Base-by-base conservation (phyloP, 2,113 vertebrate genomes). In the Ceyx cyanopectus region DNA sequence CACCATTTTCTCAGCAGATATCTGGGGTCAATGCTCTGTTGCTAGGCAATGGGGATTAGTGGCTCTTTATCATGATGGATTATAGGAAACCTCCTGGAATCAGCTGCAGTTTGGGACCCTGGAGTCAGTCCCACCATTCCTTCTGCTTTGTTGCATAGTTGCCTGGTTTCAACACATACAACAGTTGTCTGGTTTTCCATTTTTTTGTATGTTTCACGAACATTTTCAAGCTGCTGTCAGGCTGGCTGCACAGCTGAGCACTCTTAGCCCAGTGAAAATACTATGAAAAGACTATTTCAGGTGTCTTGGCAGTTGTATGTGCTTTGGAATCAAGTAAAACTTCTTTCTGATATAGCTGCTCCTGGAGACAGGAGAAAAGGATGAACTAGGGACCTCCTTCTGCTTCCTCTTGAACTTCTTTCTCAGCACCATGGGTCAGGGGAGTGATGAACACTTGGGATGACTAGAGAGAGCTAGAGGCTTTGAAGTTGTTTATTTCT, bases 31-130 rank as follows among this genome's bases (percentile, higher is more conserved):
- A 48, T 76, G 76, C 30, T 92, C 63, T 60, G 79, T 82, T 92
- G 67, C 53, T 80, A 90, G 68, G 63, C 63, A 90, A n/a, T 88
- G 24, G n/a, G 45, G 17, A 93, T 90, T 77, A 92, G 43, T 29
- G 48, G 27, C 1, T 79, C 29, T 70, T 92, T 82, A 26, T 80
- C 40, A 65, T 76, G 27, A 43, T 73, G 72, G 19, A 53, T 90
- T 93, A 66, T 5, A 69, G n/a, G 56, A 86, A 65, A 80, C 10
- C 9, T 69, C 9, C 2, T 68, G 43, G 60, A 54, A 62, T 69
- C 2, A 4, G 37, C 22, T 77, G 46, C 43, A 57, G 8, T 69
- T 90, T 57, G 34, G 54, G 46, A 77, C 29, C 9, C n/a, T 54
- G 56, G n/a, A 89, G 43, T 57, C 50, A 76, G 27, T 81, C 51